These are phyloP conservation scores for Axea sp. DNA, from an alignment of 2,888 invertebrate species.

Conservation along the genomic window DNA sequence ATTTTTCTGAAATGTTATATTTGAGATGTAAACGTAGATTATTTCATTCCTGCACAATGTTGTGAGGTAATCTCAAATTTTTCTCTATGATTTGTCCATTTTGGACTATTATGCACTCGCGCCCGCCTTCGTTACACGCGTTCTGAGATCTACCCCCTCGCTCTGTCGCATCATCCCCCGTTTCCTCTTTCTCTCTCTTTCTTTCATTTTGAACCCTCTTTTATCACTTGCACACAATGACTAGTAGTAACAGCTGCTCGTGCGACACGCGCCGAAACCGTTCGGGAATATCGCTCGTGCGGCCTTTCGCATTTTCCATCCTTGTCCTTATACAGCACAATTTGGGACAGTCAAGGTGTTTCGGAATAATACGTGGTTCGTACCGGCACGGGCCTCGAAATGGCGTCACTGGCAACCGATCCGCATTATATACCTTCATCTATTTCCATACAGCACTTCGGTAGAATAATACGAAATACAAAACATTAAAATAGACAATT, in stretches of 20 bases:
- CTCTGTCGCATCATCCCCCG: slow-evolving; percentile 33
- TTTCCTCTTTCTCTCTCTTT: slow-evolving; percentile 63
- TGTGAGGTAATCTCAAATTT: slow-evolving; percentile 40
- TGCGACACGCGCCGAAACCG: slow-evolving; percentile 74
- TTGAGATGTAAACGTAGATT: too few relatives aligned
- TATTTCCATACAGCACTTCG: slow-evolving; percentile 11
- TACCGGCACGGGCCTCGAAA: slow-evolving; percentile 41
- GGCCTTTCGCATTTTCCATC: slow-evolving; percentile 33
- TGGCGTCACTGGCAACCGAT: slow-evolving; percentile 51
- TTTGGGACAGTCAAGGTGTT: slow-evolving; percentile 59
- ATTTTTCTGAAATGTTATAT: too few relatives aligned
- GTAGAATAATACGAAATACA: too few relatives aligned
- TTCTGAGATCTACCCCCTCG: slow-evolving; percentile 59
- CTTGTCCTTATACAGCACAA: slow-evolving; percentile 31
- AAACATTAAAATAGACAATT: too few relatives aligned
- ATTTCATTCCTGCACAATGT: too few relatives aligned
- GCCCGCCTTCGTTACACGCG: slow-evolving; percentile 31
- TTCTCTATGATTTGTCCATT: slow-evolving; percentile 74
- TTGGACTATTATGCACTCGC: slow-evolving; percentile 68
- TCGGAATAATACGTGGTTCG: slow-evolving; percentile 27
- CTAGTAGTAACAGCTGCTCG: slow-evolving; percentile 69
- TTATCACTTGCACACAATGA: slow-evolving; percentile 68
- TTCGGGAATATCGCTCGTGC: slow-evolving; percentile 61
- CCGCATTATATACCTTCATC: background rate
- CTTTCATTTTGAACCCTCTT: slow-evolving; percentile 44